These are phyloP conservation scores for Coelopa frigida DNA, from an alignment of 1,140 invertebrate genomes.

Conservation along the genomic window DNA sequence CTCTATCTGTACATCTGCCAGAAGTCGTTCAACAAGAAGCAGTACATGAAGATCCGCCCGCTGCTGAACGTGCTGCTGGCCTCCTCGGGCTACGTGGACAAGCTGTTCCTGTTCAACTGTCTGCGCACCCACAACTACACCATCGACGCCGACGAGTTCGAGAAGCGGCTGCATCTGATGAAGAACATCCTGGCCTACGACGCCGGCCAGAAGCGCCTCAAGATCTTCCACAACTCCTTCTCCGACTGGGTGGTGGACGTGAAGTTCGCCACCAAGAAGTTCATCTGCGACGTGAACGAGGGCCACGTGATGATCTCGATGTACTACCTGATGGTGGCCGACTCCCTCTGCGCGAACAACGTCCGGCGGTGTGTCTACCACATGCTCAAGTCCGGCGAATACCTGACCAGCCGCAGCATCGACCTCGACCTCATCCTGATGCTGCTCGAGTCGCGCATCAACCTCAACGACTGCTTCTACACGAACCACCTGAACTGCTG, in stretches of 20 bases:
- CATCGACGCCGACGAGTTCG: constrained; percentile 78
- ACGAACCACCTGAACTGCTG: constrained; percentile 43
- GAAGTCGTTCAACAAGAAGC: constrained; percentile 79
- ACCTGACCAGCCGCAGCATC: constrained; percentile 32
- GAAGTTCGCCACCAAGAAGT: constrained; percentile 93
- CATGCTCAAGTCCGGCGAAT: constrained; percentile 37
- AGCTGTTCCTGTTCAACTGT: constrained; percentile 72
- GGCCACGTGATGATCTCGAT: constrained; percentile 86
- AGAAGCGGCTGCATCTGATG: constrained; percentile 70
- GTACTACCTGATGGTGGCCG: constrained; percentile 60
- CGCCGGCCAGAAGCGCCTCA: constrained; percentile 54
- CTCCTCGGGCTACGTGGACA: constrained; percentile 73
- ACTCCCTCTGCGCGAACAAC: constrained; percentile 40
- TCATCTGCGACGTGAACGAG: constrained; percentile 76
- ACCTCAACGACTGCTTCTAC: constrained; percentile 42
- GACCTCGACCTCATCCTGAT: constrained; percentile 41
- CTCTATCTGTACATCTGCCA: constrained; percentile 93
- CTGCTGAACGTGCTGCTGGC: constrained; percentile 83
- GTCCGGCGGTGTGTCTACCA: constrained; percentile 39
- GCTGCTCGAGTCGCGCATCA: constrained; percentile 39
- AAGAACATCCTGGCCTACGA: constrained; percentile 54
- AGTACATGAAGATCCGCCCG: constrained; percentile 72
- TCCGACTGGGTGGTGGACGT: constrained; percentile 91
- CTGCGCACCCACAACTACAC: constrained; percentile 72
- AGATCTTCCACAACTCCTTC: constrained; percentile 85